Base-by-base conservation (phyloP, 2,888 invertebrate genomes). In the Chironomus tentans region DNA sequence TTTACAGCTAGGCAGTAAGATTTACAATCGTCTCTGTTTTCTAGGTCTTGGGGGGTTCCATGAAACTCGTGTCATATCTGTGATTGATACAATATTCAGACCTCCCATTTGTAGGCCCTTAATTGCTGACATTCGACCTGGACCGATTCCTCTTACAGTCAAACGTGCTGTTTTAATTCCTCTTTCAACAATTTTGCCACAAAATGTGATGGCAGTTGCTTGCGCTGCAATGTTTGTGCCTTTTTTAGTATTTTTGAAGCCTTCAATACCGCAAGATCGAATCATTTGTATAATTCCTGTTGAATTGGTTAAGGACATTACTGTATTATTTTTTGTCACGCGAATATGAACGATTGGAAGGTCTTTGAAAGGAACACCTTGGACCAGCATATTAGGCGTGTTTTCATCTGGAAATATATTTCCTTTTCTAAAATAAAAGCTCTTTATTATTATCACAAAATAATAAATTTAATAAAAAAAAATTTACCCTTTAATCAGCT, bases 171-270 rank as follows among this genome's bases (percentile, higher is more conserved):
- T 90, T 82, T 89, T 91, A 78, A 90, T 86, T 6, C 96, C 96
- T 80, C 87, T 85, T 77, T 90, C 89, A 74, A 91, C 81, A 0
- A 90, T 89, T 88, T 87, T 89, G 77, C 85, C 85, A 78, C 92
- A 91, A 79, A 96, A 85, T 77, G 87, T 89, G 76, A 96, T 89
- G 24, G 94, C 97, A 24, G 97, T 94, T 12, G 97, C 93, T 84
- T 98, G 97, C 2, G 97, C 98, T 56, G 98, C 98, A 80, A 98
- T 92, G 82, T 96, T 97, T 4, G 98, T 98, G 78, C 97, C 97
- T 84, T 98, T 98, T 79, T 92, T 90, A 0, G 96, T 91, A 83
- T 97, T 94, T 84, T 95, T 97, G 81, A 97, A 98, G 4, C 98
- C 98, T 82, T 97, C 97, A 79, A 91, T 87, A 0, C 97, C 97